These are phyloP conservation scores for Drosophila differens DNA, from an alignment of 2,888 invertebrate genomes.

Conservation along the genomic window DNA sequence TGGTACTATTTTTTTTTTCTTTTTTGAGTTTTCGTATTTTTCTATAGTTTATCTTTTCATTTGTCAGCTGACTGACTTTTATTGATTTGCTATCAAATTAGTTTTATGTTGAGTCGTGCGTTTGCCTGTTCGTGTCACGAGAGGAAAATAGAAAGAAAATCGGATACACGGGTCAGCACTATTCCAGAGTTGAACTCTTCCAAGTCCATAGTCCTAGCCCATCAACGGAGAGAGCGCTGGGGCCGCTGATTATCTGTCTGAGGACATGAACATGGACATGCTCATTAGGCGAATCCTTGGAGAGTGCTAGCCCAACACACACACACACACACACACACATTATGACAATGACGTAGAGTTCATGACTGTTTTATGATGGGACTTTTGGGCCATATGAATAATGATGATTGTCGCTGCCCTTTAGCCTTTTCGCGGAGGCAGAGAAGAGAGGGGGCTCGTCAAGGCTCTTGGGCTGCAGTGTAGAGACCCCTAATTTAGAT, in stretches of 20 bases:
- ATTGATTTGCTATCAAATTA: background rate
- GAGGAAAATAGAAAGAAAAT: background rate
- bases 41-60: background rate
- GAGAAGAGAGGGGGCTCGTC: background rate
- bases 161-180: background rate
- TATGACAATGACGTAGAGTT: conserved; percentile 30
- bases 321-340: conserved; percentile 7
- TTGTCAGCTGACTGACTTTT: background rate
- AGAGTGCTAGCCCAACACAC: conserved; percentile 44
- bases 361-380: conserved; percentile 47
- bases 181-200: conserved; percentile 3
- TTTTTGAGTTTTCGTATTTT: background rate
- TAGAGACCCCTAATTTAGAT: background rate
- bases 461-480: conserved; percentile 12
- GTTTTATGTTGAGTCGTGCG: background rate
- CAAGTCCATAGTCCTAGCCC: conserved; percentile 6
- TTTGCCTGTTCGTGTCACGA: conserved; percentile 1
- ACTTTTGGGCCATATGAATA: conserved; percentile 59
- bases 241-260: conserved; percentile 44
- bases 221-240: conserved; percentile 22
- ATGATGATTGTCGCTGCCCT: conserved; percentile 58
- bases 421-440: conserved; percentile 2
- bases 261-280: conserved; percentile 67
- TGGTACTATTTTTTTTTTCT: no score
- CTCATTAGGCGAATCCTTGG: conserved; percentile 77